Conservation (phyloP, 2,113 vertebrate genomes). For the Chloroceryle aenea region DNA sequence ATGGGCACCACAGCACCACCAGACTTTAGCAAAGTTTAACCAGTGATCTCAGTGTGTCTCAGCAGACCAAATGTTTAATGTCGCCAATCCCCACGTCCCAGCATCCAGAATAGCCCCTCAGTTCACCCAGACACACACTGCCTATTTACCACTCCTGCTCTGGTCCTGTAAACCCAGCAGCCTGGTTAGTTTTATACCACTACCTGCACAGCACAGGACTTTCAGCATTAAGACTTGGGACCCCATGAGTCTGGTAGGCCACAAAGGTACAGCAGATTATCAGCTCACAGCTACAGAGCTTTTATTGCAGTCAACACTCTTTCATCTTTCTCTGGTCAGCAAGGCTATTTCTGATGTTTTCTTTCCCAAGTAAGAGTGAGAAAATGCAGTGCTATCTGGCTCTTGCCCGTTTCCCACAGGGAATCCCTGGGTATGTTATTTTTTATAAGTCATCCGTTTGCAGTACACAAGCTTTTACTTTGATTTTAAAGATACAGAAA, state of each 20-base stretch:
- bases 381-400: background rate
- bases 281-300: slow-evolving; percentile 1
- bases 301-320: slow-evolving; percentile 9
- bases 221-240: background rate
- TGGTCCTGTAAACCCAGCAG: background rate
- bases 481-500: background rate
- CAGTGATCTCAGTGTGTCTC: background rate
- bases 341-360: slow-evolving; percentile 13
- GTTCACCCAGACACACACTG: background rate
- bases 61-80: background rate
- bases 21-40: background rate
- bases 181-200: background rate
- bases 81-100: fast-evolving
- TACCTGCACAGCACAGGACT: background rate
- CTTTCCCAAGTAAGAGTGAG: background rate
- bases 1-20: background rate
- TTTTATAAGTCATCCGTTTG: background rate
- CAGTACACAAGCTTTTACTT: background rate
- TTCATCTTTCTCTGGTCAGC: background rate
- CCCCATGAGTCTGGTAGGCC: background rate
- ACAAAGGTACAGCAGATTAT: background rate
- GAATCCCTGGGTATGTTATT: background rate
- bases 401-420: background rate
- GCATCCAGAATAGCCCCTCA: background rate
- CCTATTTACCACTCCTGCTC: background rate